These are phyloP conservation scores for Cheilosia pagana DNA, from an alignment of 2,888 invertebrate species.

Conservation along the genomic window DNA sequence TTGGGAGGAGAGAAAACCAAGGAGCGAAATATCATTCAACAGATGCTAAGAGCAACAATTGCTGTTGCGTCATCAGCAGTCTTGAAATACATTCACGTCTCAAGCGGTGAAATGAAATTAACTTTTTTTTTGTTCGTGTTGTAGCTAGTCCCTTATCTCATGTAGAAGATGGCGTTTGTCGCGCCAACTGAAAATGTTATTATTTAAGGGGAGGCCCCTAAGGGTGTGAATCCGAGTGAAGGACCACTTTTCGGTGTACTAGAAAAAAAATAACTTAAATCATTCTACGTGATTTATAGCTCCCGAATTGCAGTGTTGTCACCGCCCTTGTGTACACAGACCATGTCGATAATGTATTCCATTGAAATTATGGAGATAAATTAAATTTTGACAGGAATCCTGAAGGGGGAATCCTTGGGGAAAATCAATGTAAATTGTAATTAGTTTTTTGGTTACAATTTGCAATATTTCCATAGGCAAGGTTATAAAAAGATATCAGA, in stretches of 20 bases:
- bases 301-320: conserved; percentile 23
- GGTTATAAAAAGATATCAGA: neutral
- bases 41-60: conserved; percentile 37
- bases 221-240: neutral
- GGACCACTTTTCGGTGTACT: conserved; percentile 34
- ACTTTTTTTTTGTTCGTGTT: neutral
- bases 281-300: conserved; percentile 59
- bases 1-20: neutral
- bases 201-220: conserved; percentile 28
- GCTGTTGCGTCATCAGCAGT: conserved; percentile 41
- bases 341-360: conserved; percentile 57
- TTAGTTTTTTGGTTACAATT: conserved; percentile 58
- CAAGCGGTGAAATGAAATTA: conserved; percentile 47
- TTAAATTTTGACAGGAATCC: conserved; percentile 28
- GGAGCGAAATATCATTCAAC: conserved; percentile 1
- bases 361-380: conserved; percentile 62
- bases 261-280: conserved; percentile 47
- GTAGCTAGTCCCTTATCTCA: neutral
- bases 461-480: conserved; percentile 41
- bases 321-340: conserved; percentile 6
- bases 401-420: conserved; percentile 20
- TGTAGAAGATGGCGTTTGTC: conserved; percentile 28
- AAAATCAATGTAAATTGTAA: conserved; percentile 57
- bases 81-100: conserved; percentile 47
- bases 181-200: conserved; percentile 34